These are phyloP conservation scores for Muscidifurax raptorellus DNA, from an alignment of 1,140 invertebrate genomes.

Conservation along the genomic window DNA sequence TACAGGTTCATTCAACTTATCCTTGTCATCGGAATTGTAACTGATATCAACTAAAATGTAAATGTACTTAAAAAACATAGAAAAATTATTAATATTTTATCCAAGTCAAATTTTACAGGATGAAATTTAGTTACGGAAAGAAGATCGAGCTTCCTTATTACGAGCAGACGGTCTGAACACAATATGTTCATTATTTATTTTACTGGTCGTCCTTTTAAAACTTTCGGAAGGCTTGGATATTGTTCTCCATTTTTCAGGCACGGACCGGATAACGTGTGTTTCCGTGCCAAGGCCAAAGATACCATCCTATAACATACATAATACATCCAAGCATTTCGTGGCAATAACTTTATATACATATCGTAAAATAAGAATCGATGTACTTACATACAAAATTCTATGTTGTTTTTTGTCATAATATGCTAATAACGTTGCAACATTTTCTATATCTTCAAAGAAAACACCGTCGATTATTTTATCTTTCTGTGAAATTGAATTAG, in stretches of 20 bases:
- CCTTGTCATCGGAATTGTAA: not conserved
- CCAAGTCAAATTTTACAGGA: not conserved
- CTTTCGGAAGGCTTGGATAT: not conserved
- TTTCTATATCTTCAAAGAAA: not conserved
- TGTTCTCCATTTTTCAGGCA: not conserved
- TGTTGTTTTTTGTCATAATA: not conserved
- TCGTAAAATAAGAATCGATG: not conserved
- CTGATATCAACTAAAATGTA: not conserved
- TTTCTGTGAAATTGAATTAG: not conserved
- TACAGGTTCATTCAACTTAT: not conserved
- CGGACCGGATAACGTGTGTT: conserved; percentile 11
- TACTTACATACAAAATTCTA: not conserved
- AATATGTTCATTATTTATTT: not conserved
- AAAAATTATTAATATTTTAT: not conserved
- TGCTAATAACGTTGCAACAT: not conserved
- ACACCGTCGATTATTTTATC: not conserved
- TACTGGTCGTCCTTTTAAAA: not conserved
- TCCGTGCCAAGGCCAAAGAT: conserved; percentile 7
- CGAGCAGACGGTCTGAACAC: not conserved
- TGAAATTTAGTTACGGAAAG: not conserved
- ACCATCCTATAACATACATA: not conserved
- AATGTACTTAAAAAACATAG: not conserved
- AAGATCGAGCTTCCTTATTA: not conserved
- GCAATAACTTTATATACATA: not conserved
- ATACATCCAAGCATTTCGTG: not conserved